A percentile compares a stretch with the other conserved stretches of the same genome.
Evolutionary conservation across 2,888 invertebrate species (phyloP).

Genomic region (Crocallis elinguaria): DNA sequence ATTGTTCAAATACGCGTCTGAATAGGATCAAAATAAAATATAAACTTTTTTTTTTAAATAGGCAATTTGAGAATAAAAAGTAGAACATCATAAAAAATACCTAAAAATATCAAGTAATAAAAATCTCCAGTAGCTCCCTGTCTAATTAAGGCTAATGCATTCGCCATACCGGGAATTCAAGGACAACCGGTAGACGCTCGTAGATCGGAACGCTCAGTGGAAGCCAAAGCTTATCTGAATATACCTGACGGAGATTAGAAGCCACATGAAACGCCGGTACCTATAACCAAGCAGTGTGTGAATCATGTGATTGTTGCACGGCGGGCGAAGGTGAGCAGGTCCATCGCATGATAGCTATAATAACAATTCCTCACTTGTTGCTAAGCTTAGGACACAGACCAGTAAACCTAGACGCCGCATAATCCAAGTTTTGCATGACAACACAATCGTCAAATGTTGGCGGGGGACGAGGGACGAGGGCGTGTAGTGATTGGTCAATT

Average conservation of each 20-base stretch:
- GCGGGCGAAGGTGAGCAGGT: slow-evolving; percentile 17
- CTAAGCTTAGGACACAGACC: neutral
- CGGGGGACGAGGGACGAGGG: no score
- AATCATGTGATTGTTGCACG: slow-evolving; percentile 9
- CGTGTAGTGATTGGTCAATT: no score
- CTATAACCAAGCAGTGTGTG: neutral
- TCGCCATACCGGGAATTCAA: slow-evolving; percentile 13
- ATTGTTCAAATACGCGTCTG: no score
- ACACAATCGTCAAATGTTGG: no score
- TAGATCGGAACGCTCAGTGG: neutral
- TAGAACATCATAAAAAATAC: no score
- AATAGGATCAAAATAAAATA: no score
- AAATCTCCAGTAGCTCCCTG: neutral
- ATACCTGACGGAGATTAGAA: no score
- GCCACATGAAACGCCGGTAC: no score
- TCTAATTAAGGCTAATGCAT: slow-evolving; percentile 10
- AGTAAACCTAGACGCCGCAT: no score
- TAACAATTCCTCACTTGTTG: slow-evolving; percentile 6
- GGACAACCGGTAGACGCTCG: slow-evolving; percentile 6
- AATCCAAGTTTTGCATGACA: no score
- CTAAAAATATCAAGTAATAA: neutral
- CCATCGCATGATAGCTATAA: neutral
- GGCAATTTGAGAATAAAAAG: no score
- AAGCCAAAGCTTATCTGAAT: neutral
- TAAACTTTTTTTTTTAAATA: no score